phyloP scores from a whole-genome alignment of 2,888 invertebrate genomes.

The Agrilus biguttatus region DNA sequence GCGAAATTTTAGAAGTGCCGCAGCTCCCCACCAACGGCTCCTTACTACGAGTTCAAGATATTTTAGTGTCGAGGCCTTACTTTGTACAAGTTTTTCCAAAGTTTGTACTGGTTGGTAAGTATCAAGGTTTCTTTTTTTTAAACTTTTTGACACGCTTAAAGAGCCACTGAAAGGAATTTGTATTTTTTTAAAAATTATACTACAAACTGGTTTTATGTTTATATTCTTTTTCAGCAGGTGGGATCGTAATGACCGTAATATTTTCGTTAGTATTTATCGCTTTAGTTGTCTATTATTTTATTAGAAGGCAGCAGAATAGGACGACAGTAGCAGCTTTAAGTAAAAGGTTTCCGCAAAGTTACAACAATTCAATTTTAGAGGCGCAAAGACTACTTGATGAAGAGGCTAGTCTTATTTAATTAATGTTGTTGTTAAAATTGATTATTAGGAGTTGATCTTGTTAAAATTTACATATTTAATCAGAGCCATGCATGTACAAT shows the following conservation, averaged over 20 bases:
- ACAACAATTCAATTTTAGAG: conserved; percentile 24
- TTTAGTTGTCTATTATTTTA: conserved; percentile 10
- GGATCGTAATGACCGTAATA: conserved; percentile 10
- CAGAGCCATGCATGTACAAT: background rate
- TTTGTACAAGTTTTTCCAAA: conserved; percentile 5
- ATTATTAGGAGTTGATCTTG: too few relatives aligned
- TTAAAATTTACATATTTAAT: conserved; percentile 2
- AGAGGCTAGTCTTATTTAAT: conserved; percentile 15
- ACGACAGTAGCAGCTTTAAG: conserved; percentile 28
- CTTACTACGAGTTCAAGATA: conserved; percentile 26
- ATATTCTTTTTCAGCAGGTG: conserved; percentile 21
- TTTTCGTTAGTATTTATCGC: background rate
- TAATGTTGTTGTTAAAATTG: too few relatives aligned
- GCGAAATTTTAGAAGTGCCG: conserved; percentile 39
- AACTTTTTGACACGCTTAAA: background rate
- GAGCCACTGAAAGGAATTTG: background rate
- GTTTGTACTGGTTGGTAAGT: conserved; percentile 8
- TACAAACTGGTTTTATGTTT: background rate
- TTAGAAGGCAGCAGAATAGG: conserved; percentile 27
- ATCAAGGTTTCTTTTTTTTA: background rate
- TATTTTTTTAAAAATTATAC: too few relatives aligned
- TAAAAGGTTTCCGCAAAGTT: conserved; percentile 29
- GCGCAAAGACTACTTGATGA: conserved; percentile 30
- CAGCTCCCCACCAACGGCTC: conserved; percentile 38
- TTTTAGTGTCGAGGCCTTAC: conserved; percentile 18